Evolutionary conservation across 2,113 vertebrate species (phyloP).

Genomic region (Hippolais icterina): DNA sequence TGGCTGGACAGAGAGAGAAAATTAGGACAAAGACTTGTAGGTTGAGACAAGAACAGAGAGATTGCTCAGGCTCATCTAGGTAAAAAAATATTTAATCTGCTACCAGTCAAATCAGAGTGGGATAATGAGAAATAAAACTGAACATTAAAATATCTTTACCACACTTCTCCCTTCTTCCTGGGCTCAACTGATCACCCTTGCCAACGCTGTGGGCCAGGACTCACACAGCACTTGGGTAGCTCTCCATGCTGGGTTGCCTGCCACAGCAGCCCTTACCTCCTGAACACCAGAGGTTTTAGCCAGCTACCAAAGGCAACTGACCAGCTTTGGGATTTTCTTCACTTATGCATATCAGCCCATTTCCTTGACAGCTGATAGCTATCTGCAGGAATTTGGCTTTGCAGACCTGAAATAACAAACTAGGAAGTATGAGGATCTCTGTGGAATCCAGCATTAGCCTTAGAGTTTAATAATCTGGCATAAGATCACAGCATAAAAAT

Average conservation of each 20-base stretch:
- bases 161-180: background rate
- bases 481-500: background rate
- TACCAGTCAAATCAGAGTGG: background rate
- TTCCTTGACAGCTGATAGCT: background rate
- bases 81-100: background rate
- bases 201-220: background rate
- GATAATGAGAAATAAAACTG: background rate
- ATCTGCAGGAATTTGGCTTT: background rate
- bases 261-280: background rate
- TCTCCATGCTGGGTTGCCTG: background rate
- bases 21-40: background rate
- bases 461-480: background rate
- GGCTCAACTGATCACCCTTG: accelerated
- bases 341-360: background rate
- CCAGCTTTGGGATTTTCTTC: background rate
- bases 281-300: background rate
- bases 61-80: background rate
- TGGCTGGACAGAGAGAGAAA: background rate
- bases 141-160: background rate
- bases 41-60: background rate
- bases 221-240: background rate
- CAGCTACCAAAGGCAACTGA: background rate
- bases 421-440: background rate
- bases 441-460: background rate
- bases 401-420: background rate